phyloP scores from a whole-genome alignment of 2,888 invertebrate species.

The Tetropium fuscum region DNA sequence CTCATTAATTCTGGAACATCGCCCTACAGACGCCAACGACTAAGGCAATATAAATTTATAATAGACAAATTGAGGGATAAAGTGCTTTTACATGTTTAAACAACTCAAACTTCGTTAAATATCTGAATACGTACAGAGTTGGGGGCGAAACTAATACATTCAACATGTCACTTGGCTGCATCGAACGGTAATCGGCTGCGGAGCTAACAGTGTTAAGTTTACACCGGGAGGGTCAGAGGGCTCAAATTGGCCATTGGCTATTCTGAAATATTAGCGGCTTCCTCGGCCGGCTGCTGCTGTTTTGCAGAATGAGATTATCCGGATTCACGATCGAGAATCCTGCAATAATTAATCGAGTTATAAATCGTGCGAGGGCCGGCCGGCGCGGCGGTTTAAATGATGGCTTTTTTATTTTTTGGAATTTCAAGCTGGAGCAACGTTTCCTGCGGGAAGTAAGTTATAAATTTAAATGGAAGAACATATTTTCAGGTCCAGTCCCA shows the following conservation, averaged over 20 bases:
- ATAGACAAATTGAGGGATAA: constrained; percentile 8
- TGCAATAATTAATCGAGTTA: constrained; percentile 5
- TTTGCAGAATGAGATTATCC: constrained; percentile 12
- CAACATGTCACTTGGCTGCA: constrained; percentile 6
- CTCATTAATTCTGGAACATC: too few relatives aligned
- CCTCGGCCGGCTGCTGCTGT: not conserved
- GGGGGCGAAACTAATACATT: not conserved
- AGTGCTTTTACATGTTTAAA: constrained; percentile 15
- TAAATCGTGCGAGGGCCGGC: not conserved
- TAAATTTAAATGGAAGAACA: too few relatives aligned
- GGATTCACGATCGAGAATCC: not conserved
- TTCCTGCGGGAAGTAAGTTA: too few relatives aligned
- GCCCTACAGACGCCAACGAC: too few relatives aligned
- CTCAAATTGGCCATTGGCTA: constrained; percentile 15
- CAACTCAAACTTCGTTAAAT: constrained; percentile 13
- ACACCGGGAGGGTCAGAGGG: constrained; percentile 18
- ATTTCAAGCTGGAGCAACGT: too few relatives aligned
- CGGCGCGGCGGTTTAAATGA: not conserved
- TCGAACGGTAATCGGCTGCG: constrained; percentile 7
- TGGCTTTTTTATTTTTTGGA: too few relatives aligned
- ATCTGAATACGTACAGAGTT: constrained; percentile 10
- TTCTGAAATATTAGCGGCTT: constrained; percentile 13
- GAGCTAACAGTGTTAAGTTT: constrained; percentile 10
- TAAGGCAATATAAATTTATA: constrained; percentile 15
- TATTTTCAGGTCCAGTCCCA: too few relatives aligned